These are phyloP conservation scores for Brachionus plicatilis DNA, from an alignment of 1,140 invertebrate genomes.

Conservation along the genomic window DNA sequence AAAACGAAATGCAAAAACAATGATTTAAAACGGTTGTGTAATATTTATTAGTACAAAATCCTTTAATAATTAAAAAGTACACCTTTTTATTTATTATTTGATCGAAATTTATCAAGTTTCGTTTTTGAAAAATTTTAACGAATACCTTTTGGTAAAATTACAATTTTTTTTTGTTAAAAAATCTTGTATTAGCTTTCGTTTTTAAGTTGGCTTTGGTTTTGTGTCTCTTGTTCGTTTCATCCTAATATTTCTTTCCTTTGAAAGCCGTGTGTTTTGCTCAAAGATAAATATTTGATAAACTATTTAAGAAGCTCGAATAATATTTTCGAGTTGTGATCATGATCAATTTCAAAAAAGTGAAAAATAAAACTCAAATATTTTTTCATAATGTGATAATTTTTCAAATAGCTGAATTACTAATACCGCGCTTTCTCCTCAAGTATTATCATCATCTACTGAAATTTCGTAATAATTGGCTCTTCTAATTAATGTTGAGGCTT, in stretches of 20 bases:
- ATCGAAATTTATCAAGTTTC: slow-evolving; percentile 36
- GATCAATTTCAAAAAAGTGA: not conserved
- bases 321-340: slow-evolving; percentile 1
- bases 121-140: slow-evolving; percentile 9
- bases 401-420: slow-evolving; percentile 8
- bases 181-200: slow-evolving; percentile 12
- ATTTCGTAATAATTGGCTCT: not conserved
- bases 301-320: slow-evolving; percentile 33
- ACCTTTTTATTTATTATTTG: slow-evolving; percentile 35
- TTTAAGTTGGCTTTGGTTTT: not conserved
- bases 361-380: slow-evolving; percentile 21
- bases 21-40: slow-evolving; percentile 4
- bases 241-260: not conserved
- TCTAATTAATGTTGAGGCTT: not conserved
- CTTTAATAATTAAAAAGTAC: slow-evolving; percentile 33
- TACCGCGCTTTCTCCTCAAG: not conserved
- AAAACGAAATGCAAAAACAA: slow-evolving; percentile 28
- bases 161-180: not conserved
- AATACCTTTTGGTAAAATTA: slow-evolving; percentile 28
- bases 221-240: not conserved
- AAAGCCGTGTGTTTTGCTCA: not conserved
- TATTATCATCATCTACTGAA: not conserved
- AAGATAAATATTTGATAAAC: slow-evolving; percentile 35
- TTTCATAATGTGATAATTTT: slow-evolving; percentile 25
- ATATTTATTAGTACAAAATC: slow-evolving; percentile 33